phyloP scores from a whole-genome alignment of 2,888 invertebrate genomes.

The Heteromurus nitidus region DNA sequence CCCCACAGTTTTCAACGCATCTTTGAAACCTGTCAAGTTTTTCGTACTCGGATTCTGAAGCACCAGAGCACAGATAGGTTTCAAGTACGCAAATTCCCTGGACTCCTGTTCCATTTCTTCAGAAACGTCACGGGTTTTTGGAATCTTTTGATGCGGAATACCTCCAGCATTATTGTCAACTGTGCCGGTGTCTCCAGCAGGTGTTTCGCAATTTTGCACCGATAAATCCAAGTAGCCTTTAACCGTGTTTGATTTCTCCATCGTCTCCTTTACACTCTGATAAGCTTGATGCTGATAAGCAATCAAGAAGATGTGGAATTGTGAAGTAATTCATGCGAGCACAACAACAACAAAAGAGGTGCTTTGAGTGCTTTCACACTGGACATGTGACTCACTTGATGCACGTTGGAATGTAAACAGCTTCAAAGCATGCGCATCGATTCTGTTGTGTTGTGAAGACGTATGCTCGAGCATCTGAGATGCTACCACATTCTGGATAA shows the following conservation, averaged over 20 bases:
- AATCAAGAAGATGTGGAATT: too few species aligned
- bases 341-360: too few species aligned
- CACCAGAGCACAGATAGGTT: slow-evolving; percentile 50
- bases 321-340: too few species aligned
- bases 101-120: slow-evolving; percentile 30
- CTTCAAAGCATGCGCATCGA: too few species aligned
- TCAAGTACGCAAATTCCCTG: slow-evolving; percentile 51
- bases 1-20: slow-evolving; percentile 27
- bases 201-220: too few species aligned
- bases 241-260: background rate
- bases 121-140: background rate
- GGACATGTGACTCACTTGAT: too few species aligned
- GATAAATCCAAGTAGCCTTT: too few species aligned
- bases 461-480: too few species aligned
- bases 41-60: slow-evolving; percentile 37
- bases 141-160: background rate
- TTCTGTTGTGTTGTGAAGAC: too few species aligned
- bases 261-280: background rate
- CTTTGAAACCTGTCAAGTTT: slow-evolving; percentile 41
- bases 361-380: too few species aligned
- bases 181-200: background rate
- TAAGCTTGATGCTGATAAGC: background rate
- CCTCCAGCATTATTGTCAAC: background rate
- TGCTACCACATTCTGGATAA: too few species aligned
- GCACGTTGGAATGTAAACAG: too few species aligned